phyloP scores from a whole-genome alignment of 2,113 vertebrate species.

The Rutilus rutilus region DNA sequence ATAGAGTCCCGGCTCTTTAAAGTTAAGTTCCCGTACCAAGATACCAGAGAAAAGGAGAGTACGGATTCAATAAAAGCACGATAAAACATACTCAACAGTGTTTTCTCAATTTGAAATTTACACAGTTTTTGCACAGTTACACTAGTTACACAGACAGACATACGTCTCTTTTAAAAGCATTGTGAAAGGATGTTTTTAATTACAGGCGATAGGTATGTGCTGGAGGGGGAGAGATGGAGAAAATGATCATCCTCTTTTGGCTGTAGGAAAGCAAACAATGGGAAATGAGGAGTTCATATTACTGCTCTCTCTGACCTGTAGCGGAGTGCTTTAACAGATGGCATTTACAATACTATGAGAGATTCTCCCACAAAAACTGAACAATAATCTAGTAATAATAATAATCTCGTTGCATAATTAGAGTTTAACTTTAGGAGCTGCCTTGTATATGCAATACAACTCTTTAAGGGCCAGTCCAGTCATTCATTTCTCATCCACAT shows the following conservation, averaged over 20 bases:
- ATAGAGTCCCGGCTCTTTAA: no score
- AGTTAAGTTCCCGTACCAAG: no score
- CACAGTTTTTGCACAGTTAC: no score
- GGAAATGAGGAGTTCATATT: conserved; percentile 77
- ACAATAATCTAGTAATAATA: conserved; percentile 3
- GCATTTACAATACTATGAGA: conserved; percentile 30
- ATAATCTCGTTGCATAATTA: conserved; percentile 13
- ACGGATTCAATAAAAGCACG: no score
- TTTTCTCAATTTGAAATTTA: no score
- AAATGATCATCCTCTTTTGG: conserved; percentile 64
- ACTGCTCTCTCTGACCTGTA: conserved; percentile 65
- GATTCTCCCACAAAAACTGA: conserved; percentile 5
- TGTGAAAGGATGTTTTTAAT: conserved; percentile 61
- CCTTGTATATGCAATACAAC: not conserved
- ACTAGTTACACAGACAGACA: conserved; percentile 35
- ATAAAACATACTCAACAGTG: no score
- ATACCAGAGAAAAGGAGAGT: no score
- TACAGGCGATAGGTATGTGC: conserved; percentile 43
- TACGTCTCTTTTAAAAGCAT: conserved; percentile 37
- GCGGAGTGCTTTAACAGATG: conserved; percentile 66
- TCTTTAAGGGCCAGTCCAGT: not conserved
- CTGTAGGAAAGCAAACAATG: conserved; percentile 76
- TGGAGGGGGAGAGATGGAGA: conserved; percentile 43
- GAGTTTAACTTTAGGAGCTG: conserved; percentile 1
- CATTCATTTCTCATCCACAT: not conserved